phyloP scores from a whole-genome alignment of 1,140 invertebrate genomes.

The Notospermus geniculatus region DNA sequence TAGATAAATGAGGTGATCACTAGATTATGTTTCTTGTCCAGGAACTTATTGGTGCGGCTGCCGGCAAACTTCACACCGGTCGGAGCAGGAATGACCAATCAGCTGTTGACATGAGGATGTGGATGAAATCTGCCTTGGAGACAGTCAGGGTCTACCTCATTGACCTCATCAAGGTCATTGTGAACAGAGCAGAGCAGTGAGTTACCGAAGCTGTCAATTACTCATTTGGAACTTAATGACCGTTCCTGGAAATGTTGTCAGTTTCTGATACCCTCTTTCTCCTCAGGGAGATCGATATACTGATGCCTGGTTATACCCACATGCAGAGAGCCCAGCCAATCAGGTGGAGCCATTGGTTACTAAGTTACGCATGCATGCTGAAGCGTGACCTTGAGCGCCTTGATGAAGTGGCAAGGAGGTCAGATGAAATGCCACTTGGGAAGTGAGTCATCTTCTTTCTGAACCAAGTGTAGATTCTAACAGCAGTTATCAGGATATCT shows the following conservation, averaged over 20 bases:
- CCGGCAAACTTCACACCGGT: conserved; percentile 73
- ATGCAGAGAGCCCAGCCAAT: conserved; percentile 79
- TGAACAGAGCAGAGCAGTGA: conserved; percentile 44
- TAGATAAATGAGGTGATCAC: too few relatives aligned
- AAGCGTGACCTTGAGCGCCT: conserved; percentile 64
- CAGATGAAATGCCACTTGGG: conserved; percentile 69
- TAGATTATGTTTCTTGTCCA: conserved; percentile 25
- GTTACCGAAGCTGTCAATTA: too few relatives aligned
- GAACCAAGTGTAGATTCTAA: background rate
- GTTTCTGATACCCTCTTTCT: background rate
- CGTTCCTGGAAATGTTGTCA: conserved; percentile 14
- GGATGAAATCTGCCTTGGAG: conserved; percentile 64
- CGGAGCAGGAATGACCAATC: conserved; percentile 83
- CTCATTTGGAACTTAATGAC: background rate
- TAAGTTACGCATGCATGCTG: conserved; percentile 67
- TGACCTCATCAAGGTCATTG: conserved; percentile 48
- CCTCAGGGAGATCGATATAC: conserved; percentile 64
- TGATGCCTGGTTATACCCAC: conserved; percentile 83
- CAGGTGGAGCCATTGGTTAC: conserved; percentile 76
- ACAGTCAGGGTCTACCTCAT: conserved; percentile 47
- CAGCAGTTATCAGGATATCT: background rate
- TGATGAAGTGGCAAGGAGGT: conserved; percentile 55
- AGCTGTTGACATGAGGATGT: conserved; percentile 74
- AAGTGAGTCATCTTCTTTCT: conserved; percentile 46
- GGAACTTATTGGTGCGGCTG: conserved; percentile 60